A percentile compares a stretch with the other conserved stretches of the same genome.
These are phyloP conservation scores for Synergus laeviventris DNA, from an alignment of 2,888 invertebrate species.

Conservation along the genomic window DNA sequence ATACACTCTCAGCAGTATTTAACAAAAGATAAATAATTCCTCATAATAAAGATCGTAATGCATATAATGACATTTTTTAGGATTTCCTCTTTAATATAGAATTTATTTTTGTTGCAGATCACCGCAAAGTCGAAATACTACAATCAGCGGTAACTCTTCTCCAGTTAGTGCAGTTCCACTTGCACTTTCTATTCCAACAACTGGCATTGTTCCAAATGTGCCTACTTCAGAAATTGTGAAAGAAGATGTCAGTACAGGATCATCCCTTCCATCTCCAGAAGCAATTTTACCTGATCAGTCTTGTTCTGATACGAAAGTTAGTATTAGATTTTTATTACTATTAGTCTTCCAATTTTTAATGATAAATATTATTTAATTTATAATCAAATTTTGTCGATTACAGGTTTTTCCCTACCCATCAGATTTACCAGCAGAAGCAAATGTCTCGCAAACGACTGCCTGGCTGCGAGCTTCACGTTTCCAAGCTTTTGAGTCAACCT, in stretches of 20 bases:
- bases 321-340: slow-evolving; percentile 35
- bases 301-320: slow-evolving; percentile 60
- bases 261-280: slow-evolving; percentile 62
- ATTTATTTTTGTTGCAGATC: slow-evolving; percentile 58
- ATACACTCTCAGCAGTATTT: too few species aligned
- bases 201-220: slow-evolving; percentile 62
- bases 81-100: background rate
- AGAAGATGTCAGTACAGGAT: slow-evolving; percentile 60
- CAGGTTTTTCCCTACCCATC: background rate
- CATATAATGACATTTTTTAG: background rate
- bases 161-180: slow-evolving; percentile 63
- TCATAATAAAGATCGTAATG: background rate
- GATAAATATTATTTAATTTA: background rate
- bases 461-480: slow-evolving; percentile 91
- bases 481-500: slow-evolving; percentile 84
- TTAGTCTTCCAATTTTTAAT: background rate
- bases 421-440: slow-evolving; percentile 82
- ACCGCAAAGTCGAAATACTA: slow-evolving; percentile 62
- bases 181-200: slow-evolving; percentile 59
- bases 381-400: background rate
- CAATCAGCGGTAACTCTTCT: slow-evolving; percentile 62
- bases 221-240: slow-evolving; percentile 60
- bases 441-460: slow-evolving; percentile 84
- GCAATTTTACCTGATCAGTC: slow-evolving; percentile 64
- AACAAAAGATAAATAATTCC: too few species aligned